phyloP scores from a whole-genome alignment of 1,140 invertebrate species.

The Cyclina sinensis region DNA sequence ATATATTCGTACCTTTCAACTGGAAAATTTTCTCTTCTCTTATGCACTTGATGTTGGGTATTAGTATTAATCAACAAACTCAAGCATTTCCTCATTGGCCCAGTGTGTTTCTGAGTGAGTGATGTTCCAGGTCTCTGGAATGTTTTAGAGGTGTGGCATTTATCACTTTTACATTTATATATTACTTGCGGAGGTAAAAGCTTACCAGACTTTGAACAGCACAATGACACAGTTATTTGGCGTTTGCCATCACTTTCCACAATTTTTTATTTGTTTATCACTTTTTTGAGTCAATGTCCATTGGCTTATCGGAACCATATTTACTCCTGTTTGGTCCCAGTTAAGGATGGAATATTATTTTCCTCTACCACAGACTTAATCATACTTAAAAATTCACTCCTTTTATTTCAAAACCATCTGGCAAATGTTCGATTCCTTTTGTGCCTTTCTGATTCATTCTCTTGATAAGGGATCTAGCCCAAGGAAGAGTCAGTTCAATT shows the following conservation, averaged over 20 bases:
- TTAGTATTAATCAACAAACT: neutral
- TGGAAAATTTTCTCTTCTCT: neutral
- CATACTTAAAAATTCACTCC: neutral
- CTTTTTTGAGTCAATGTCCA: conserved; percentile 38
- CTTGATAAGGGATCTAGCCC: conserved; percentile 3
- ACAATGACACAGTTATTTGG: conserved; percentile 49
- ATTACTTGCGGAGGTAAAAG: conserved; percentile 57
- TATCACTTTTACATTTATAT: conserved; percentile 43
- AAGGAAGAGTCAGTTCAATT: neutral
- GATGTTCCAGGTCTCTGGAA: conserved; percentile 46
- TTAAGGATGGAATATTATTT: conserved; percentile 29
- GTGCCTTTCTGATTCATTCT: neutral
- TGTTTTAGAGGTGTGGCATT: conserved; percentile 21
- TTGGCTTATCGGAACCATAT: conserved; percentile 48
- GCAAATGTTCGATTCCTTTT: conserved; percentile 18
- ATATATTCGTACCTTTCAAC: neutral
- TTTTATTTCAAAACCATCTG: conserved; percentile 33
- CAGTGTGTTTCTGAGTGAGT: conserved; percentile 64
- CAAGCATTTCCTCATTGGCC: conserved; percentile 38
- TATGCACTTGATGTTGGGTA: neutral
- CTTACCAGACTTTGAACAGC: conserved; percentile 29
- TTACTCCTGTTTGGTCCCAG: conserved; percentile 54
- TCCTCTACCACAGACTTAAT: neutral
- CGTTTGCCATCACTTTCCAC: conserved; percentile 46
- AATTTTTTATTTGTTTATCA: conserved; percentile 37